A percentile compares a stretch with the other conserved stretches of the same genome.
These are phyloP conservation scores for Autographa pulchrina DNA, from an alignment of 2,888 invertebrate genomes.

Conservation along the genomic window DNA sequence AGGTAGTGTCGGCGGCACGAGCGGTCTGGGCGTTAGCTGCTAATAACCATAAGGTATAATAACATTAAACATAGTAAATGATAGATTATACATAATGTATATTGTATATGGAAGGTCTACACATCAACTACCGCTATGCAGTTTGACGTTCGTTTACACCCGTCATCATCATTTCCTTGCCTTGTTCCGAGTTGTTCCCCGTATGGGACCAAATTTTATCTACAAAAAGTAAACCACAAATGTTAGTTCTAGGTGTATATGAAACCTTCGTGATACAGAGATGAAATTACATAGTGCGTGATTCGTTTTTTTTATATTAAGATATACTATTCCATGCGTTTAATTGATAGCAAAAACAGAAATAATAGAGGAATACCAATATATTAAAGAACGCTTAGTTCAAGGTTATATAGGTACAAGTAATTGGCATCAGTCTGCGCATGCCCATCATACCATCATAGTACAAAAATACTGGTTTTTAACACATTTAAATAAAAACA, in stretches of 20 bases:
- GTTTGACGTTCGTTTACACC: too few species aligned
- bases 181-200: too few species aligned
- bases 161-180: too few species aligned
- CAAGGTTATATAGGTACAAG: neutral
- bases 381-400: neutral
- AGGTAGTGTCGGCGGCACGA: conserved; percentile 82
- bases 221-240: too few species aligned
- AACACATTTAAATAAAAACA: neutral
- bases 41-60: conserved; percentile 91
- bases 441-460: neutral
- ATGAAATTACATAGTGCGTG: too few species aligned
- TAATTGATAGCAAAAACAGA: neutral
- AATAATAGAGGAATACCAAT: neutral
- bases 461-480: neutral
- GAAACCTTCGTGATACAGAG: too few species aligned
- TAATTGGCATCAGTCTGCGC: neutral
- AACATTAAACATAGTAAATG: too few species aligned
- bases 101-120: too few species aligned
- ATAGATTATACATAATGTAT: neutral
- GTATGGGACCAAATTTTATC: too few species aligned
- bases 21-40: conserved; percentile 92
- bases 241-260: too few species aligned
- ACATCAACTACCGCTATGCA: too few species aligned
- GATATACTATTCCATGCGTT: neutral
- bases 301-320: too few species aligned